Conservation (phyloP, 2,113 vertebrate species). For the Lichenostomus cassidix region DNA sequence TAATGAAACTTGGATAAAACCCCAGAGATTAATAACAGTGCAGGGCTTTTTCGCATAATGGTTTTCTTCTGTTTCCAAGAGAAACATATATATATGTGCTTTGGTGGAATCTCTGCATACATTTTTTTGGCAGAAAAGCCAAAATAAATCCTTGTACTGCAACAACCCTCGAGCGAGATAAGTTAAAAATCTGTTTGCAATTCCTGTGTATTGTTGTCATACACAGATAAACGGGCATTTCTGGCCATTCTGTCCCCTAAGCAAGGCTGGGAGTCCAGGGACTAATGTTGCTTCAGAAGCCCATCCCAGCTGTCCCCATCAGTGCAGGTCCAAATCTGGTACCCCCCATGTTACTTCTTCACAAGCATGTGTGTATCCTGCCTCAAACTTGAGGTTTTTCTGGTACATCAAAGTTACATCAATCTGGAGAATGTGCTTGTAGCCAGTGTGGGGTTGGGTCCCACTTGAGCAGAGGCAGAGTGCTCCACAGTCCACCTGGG, state of each 20-base stretch:
- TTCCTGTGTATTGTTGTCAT: not conserved
- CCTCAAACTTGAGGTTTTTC: not conserved
- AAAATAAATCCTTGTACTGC: constrained; percentile 44
- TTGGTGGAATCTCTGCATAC: constrained; percentile 27
- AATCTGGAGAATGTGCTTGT: not conserved
- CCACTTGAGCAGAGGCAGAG: not conserved
- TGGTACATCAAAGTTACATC: not conserved
- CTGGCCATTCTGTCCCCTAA: not conserved
- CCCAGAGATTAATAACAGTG: constrained; percentile 62
- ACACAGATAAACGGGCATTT: not conserved
- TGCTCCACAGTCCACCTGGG: not conserved
- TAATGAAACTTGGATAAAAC: constrained; percentile 63
- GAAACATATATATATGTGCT: constrained; percentile 34
- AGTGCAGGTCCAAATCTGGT: not conserved
- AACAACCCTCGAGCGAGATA: constrained; percentile 29
- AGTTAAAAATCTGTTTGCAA: constrained; percentile 26
- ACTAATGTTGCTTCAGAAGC: not conserved
- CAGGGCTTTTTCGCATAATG: constrained; percentile 45
- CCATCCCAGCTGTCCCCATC: not conserved
- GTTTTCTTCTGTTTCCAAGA: constrained; percentile 60
- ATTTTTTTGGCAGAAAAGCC: constrained; percentile 32
- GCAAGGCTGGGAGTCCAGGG: not conserved
- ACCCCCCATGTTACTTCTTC: not conserved
- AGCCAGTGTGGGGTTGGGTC: not conserved
- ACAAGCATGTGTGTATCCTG: not conserved